Evolutionary conservation across 2,113 vertebrate genomes (phyloP).

Genomic region (mouse (Mus musculus)): DNA sequence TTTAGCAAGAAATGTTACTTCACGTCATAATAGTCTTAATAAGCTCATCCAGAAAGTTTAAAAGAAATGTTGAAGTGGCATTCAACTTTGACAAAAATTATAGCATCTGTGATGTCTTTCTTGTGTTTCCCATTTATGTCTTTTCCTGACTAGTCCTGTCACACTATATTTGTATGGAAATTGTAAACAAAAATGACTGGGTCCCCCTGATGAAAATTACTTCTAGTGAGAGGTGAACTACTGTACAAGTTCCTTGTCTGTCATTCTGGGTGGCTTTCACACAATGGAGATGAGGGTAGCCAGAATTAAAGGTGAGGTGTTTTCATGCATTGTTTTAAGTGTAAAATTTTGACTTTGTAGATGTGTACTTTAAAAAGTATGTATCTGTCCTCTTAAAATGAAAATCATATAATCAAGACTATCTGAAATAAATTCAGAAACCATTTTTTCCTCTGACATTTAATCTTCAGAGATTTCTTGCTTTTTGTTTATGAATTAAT

Average conservation of each 20-base stretch:
- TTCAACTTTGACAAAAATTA: not conserved
- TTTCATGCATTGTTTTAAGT: constrained; percentile 42
- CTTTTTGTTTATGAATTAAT: constrained; percentile 34
- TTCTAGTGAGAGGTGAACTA: not conserved
- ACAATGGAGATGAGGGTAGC: not conserved
- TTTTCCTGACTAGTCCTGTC: not conserved
- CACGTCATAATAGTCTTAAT: not conserved
- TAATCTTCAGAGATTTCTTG: constrained; percentile 9
- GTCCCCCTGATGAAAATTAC: not conserved
- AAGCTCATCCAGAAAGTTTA: not conserved
- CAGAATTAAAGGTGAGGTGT: constrained; percentile 37
- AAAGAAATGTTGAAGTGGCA: not conserved
- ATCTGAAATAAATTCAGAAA: not conserved
- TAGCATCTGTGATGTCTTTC: not conserved
- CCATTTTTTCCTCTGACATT: not conserved
- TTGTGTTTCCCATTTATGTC: not conserved
- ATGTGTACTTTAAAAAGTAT: not conserved
- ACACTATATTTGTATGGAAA: not conserved
- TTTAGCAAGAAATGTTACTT: constrained; percentile 2
- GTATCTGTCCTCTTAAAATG: not conserved
- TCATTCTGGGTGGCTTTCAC: not conserved
- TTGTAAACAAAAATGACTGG: not conserved
- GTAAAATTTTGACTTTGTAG: not conserved
- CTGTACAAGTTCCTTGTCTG: rapidly evolving
- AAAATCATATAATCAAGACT: not conserved